Evolutionary conservation across 2,888 invertebrate genomes (phyloP).

Genomic region (Heteropelma amictum): DNA sequence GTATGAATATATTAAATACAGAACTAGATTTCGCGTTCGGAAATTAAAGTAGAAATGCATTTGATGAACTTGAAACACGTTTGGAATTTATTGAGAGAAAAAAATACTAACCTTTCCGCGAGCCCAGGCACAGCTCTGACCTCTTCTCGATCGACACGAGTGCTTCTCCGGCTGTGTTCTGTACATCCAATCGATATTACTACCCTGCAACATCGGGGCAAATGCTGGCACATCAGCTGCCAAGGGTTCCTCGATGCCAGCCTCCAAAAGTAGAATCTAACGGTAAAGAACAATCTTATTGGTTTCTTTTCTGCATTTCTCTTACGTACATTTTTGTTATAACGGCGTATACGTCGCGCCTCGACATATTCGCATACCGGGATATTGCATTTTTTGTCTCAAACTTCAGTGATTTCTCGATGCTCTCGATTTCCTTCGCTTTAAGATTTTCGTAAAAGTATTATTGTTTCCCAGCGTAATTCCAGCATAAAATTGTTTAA

Average conservation of each 20-base stretch:
- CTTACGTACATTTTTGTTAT: too few species aligned
- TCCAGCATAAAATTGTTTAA: too few species aligned
- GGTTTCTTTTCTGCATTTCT: too few species aligned
- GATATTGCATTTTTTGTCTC: too few species aligned
- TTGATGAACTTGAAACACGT: not conserved
- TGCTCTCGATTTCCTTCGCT: too few species aligned
- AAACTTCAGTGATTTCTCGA: too few species aligned
- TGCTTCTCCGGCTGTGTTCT: constrained; percentile 83
- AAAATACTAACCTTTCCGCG: constrained; percentile 80
- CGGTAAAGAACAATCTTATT: not conserved
- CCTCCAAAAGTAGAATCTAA: constrained; percentile 83
- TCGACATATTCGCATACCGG: too few species aligned
- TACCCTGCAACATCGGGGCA: constrained; percentile 78
- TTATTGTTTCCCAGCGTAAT: too few species aligned
- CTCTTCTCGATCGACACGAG: constrained; percentile 81
- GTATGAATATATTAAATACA: too few species aligned
- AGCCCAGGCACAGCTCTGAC: constrained; percentile 82
- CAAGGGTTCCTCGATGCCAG: constrained; percentile 84
- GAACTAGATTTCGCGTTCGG: not conserved
- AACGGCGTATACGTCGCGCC: too few species aligned
- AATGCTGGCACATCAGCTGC: constrained; percentile 84
- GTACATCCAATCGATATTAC: constrained; percentile 85
- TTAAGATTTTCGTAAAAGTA: too few species aligned
- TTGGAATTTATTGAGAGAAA: not conserved
- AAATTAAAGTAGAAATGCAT: not conserved